phyloP scores from a whole-genome alignment of 2,888 invertebrate genomes.

The Muschampia plurimacula region DNA sequence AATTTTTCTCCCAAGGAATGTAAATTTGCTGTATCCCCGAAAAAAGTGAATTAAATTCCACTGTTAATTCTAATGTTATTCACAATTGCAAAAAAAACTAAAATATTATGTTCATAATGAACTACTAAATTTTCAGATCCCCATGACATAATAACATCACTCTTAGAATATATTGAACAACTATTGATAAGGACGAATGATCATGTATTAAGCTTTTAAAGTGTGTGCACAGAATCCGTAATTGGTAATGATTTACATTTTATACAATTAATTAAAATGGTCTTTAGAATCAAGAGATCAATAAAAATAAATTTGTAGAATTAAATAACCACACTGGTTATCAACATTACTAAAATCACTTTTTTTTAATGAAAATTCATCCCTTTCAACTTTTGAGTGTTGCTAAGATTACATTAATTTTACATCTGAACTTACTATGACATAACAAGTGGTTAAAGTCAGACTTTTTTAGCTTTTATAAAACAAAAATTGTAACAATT shows the following conservation, averaged over 20 bases:
- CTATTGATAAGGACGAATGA: constrained; percentile 30
- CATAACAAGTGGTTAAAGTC: constrained; percentile 83
- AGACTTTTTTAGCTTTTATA: constrained; percentile 81
- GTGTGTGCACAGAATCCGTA: background rate
- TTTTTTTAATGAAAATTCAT: constrained; percentile 31
- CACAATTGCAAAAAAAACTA: constrained; percentile 68
- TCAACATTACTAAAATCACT: background rate
- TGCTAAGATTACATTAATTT: constrained; percentile 31
- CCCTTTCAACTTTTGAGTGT: constrained; percentile 17
- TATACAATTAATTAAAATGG: background rate
- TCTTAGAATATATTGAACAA: constrained; percentile 23
- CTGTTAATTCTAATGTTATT: constrained; percentile 67
- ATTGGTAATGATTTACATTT: background rate
- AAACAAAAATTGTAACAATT: constrained; percentile 79
- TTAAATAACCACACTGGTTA: background rate
- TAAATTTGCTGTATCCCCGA: constrained; percentile 73
- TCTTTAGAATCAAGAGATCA: background rate
- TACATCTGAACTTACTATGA: constrained; percentile 73
- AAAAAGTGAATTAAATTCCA: constrained; percentile 60
- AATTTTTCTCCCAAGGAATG: constrained; percentile 77
- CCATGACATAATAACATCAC: constrained; percentile 44
- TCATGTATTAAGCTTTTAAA: background rate
- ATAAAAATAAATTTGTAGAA: background rate
- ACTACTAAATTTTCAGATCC: constrained; percentile 74
- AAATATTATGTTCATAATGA: constrained; percentile 59